Evolutionary conservation across 2,888 invertebrate genomes (phyloP).

Genomic region (Lasioglossum villosulum): DNA sequence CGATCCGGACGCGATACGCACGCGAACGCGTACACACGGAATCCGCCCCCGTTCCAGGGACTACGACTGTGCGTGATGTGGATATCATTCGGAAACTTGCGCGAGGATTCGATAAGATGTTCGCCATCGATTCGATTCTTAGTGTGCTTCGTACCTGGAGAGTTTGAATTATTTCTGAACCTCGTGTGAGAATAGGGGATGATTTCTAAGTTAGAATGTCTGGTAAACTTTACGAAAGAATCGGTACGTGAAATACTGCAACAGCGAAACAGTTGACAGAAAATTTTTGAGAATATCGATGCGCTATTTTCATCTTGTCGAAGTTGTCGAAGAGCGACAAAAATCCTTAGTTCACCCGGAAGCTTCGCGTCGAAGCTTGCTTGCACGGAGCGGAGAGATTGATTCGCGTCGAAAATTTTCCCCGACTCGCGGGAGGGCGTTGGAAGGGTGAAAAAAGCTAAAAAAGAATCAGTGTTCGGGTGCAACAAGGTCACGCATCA

Average conservation of each 20-base stretch:
- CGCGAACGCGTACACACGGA: conserved; percentile 37
- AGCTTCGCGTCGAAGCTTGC: too few species aligned
- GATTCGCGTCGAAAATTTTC: neutral
- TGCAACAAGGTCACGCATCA: neutral
- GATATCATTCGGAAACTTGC: neutral
- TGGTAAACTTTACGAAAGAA: too few species aligned
- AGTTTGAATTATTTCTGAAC: too few species aligned
- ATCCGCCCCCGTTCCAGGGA: conserved; percentile 6
- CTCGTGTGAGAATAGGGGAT: too few species aligned
- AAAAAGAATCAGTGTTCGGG: conserved; percentile 5
- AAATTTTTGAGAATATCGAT: too few species aligned
- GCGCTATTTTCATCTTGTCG: too few species aligned
- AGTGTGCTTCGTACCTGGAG: too few species aligned
- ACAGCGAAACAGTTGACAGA: too few species aligned
- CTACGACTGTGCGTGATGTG: neutral
- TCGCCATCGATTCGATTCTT: neutral
- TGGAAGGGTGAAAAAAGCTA: neutral
- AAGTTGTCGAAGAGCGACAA: too few species aligned
- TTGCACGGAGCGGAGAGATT: neutral
- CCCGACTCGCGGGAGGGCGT: neutral
- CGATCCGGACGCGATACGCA: conserved; percentile 30
- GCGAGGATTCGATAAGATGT: conserved; percentile 19
- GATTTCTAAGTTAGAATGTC: neutral
- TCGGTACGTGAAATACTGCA: too few species aligned
- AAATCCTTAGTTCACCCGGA: neutral